Percentiles rank a stretch among this genome's conserved stretches.
Evolutionary conservation across 1,140 invertebrate genomes (phyloP).

Genomic region (Drosophila oshimai): DNA sequence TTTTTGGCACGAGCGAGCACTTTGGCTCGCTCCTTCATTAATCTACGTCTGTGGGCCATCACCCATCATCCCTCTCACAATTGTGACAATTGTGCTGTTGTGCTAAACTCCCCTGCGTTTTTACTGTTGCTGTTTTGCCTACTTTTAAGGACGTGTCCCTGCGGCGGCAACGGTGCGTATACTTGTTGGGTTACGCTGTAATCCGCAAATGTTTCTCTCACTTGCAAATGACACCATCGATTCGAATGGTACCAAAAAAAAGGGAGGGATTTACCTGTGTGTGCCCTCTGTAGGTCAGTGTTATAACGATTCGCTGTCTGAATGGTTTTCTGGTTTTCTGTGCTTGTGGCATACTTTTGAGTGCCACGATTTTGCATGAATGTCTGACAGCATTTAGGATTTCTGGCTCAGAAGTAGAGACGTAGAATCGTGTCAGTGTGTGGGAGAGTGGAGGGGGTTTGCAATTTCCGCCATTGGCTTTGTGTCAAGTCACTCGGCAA

Average conservation of each 20-base stretch:
- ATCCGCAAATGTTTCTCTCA: neutral
- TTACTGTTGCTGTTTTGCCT: constrained; percentile 31
- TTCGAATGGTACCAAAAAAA: neutral
- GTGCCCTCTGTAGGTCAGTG: constrained; percentile 72
- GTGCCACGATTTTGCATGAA: constrained; percentile 39
- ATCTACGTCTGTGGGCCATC: constrained; percentile 21
- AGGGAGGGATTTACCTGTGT: constrained; percentile 21
- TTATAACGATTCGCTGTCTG: constrained; percentile 53
- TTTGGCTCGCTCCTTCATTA: constrained; percentile 37
- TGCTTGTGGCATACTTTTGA: constrained; percentile 65
- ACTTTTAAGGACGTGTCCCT: constrained; percentile 29
- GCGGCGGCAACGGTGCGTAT: constrained; percentile 31
- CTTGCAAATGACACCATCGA: constrained; percentile 1
- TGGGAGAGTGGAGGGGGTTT: constrained; percentile 31
- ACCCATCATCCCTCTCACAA: neutral
- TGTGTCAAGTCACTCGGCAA: constrained; percentile 70
- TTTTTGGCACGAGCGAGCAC: constrained; percentile 22
- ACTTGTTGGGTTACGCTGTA: constrained; percentile 12
- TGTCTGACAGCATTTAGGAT: constrained; percentile 52
- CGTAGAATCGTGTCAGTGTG: constrained; percentile 4
- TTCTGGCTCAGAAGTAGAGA: constrained; percentile 7
- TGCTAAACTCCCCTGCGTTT: neutral
- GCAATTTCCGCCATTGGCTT: constrained; percentile 71
- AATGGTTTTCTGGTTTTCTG: constrained; percentile 22
- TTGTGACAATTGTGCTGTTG: constrained; percentile 33